Base-by-base conservation (phyloP, 2,888 invertebrate genomes). In the Gryllus longicercus region DNA sequence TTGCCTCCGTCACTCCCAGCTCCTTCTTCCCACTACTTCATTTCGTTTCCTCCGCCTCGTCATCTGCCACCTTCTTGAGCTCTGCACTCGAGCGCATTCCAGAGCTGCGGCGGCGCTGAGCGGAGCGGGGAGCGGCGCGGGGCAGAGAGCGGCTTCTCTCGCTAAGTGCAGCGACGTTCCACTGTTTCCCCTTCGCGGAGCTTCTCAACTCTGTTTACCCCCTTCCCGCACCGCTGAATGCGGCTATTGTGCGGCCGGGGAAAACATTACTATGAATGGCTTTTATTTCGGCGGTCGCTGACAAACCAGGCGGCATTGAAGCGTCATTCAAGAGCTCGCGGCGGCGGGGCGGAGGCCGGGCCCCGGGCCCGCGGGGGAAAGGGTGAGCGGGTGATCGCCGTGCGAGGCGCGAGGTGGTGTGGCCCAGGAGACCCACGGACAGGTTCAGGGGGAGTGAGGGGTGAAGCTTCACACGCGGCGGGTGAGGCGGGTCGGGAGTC, bases 371-470 rank as follows among this genome's bases (percentile, higher is more conserved):
- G 63, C 18, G 4, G 51, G 76, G 16, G 18, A 18, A 81, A 82
- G 80, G 63, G 76, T 18, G 63, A 75, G 23, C 63, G 74, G 77
- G 63, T 51, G 78, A 49, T 51, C 78, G 74, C 38, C 21, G 50
- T 50, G n/a, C 74, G 63, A 38, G 50, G 75, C 18, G 51, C 38
- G 38, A n/a, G 63, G 12, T 12, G 16, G 63, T 16, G 14, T 63
- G 0, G 63, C 63, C n/a, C 63, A 63, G 63, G 63, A 63, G 63
- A 79, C 80, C 82, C 83, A 81, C 82, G 82, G 81, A 82, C 82
- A 79, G 81, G 83, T 79, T 81, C 77, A 81, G 79, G 81, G 79
- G 80, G 77, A n/a, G 82, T 78, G 81, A 82, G 82, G 83, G 84
- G 83, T 81, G 82, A 81, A 80, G 78, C 82, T 51, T 38, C 18